A percentile compares a stretch with the other conserved stretches of the same genome.
These are phyloP conservation scores for Trichonephila clavata DNA, from an alignment of 1,140 invertebrate species.

Conservation along the genomic window DNA sequence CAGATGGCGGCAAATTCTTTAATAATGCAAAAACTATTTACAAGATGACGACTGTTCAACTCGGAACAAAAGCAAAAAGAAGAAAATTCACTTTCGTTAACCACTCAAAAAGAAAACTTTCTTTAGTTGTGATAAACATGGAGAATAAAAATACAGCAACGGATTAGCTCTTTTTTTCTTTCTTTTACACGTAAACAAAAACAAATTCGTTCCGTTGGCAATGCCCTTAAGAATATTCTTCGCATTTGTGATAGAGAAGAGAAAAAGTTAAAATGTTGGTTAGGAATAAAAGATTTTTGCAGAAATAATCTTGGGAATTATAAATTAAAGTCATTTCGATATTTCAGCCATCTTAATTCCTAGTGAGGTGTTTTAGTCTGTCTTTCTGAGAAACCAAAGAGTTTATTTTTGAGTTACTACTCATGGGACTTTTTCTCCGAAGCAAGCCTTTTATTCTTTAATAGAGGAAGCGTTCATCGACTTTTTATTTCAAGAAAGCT, in stretches of 20 bases:
- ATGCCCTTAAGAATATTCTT: not conserved
- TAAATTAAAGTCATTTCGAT: slow-evolving; percentile 31
- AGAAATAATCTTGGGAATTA: not conserved
- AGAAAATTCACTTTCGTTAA: not conserved
- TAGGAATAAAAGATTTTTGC: not conserved
- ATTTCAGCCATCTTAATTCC: not conserved
- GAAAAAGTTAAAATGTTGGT: not conserved
- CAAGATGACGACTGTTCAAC: not conserved
- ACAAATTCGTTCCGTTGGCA: not conserved
- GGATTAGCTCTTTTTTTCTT: not conserved
- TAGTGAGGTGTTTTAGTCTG: not conserved
- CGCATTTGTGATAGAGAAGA: not conserved
- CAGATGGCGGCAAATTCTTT: not conserved
- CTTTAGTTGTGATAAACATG: not conserved
- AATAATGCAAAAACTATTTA: not conserved
- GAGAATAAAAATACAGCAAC: not conserved
- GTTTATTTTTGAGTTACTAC: not conserved
- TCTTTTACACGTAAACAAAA: not conserved
- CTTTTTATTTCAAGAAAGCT: not conserved
- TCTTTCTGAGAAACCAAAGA: not conserved
- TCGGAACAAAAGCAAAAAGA: not conserved
- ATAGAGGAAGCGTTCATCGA: not conserved
- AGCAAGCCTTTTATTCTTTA: not conserved
- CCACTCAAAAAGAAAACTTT: not conserved
- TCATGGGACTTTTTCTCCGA: not conserved